phyloP scores from a whole-genome alignment of 2,888 invertebrate genomes.

The Ashinkailepas kermadecensis region DNA sequence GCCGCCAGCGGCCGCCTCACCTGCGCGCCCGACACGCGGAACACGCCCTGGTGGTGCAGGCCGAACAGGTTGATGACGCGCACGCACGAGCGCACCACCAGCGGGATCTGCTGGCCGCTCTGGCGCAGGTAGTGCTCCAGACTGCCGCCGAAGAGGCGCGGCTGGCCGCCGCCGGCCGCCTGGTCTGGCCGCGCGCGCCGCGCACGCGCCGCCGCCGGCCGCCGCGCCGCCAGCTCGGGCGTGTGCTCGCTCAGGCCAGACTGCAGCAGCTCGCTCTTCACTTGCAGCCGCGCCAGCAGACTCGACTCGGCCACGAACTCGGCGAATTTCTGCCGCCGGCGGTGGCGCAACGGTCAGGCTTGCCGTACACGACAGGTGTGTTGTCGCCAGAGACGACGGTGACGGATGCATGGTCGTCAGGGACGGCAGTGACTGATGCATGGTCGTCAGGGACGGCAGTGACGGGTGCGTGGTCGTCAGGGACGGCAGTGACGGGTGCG shows the following conservation, averaged over 20 bases:
- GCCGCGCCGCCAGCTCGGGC: background rate
- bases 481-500: no score
- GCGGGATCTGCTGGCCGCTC: constrained; percentile 74
- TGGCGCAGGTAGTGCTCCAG: constrained; percentile 81
- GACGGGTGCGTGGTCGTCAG: no score
- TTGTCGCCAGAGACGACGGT: no score
- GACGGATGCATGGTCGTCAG: no score
- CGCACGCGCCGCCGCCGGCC: constrained; percentile 38
- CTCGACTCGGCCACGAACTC: constrained; percentile 85
- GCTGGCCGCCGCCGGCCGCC: constrained; percentile 64
- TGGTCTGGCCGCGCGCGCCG: constrained; percentile 64
- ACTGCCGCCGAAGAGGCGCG: constrained; percentile 81
- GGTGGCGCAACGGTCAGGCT: constrained; percentile 25
- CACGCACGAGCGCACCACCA: constrained; percentile 83
- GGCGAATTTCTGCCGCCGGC: constrained; percentile 69
- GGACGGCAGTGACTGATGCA: no score
- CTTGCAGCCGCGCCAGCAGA: constrained; percentile 77
- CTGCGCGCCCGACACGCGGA: constrained; percentile 73
- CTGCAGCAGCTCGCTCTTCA: constrained; percentile 72
- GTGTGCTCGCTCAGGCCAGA: constrained; percentile 54
- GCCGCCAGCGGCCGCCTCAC: background rate
- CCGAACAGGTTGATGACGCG: constrained; percentile 84
- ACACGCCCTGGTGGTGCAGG: constrained; percentile 90
- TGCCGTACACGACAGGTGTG: background rate
- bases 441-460: no score